Conservation (phyloP, 2,888 invertebrate genomes). For the Acronicta aceris region DNA sequence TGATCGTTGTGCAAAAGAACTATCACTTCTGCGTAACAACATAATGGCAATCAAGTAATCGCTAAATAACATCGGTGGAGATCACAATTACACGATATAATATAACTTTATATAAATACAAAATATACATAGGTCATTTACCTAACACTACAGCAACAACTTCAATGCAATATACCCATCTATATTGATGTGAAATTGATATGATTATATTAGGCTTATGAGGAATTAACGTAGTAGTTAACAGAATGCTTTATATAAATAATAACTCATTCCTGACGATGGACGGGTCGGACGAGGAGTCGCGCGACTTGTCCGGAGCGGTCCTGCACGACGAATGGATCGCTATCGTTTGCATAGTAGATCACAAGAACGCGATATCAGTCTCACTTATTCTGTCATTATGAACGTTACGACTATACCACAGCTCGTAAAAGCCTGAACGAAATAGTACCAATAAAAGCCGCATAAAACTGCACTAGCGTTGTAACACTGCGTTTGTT, state of each 20-base stretch:
- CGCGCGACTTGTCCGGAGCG: slow-evolving; percentile 46
- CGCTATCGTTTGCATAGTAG: slow-evolving; percentile 66
- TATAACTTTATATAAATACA: slow-evolving; percentile 87
- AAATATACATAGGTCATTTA: slow-evolving; percentile 87
- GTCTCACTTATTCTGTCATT: slow-evolving; percentile 89
- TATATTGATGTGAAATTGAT: slow-evolving; percentile 87
- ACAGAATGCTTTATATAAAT: slow-evolving; percentile 80
- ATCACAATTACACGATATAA: slow-evolving; percentile 88
- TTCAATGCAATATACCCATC: slow-evolving; percentile 86
- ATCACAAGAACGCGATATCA: slow-evolving; percentile 86
- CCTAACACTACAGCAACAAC: slow-evolving; percentile 83
- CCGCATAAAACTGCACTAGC: slow-evolving; percentile 62
- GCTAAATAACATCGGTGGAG: slow-evolving; percentile 89
- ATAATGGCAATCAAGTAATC: slow-evolving; percentile 87
- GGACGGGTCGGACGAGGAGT: slow-evolving; percentile 27
- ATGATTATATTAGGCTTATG: slow-evolving; percentile 77
- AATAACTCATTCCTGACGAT: slow-evolving; percentile 67
- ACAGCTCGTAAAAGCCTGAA: slow-evolving; percentile 75
- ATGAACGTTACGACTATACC: slow-evolving; percentile 83
- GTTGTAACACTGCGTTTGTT: slow-evolving; percentile 29
- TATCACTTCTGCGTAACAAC: slow-evolving; percentile 81
- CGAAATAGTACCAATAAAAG: slow-evolving; percentile 63
- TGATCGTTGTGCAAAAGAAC: slow-evolving; percentile 76
- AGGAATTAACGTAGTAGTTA: slow-evolving; percentile 84
- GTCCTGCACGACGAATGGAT: slow-evolving; percentile 54